These are phyloP conservation scores for Rhingia campestris DNA, from an alignment of 2,888 invertebrate species.

Conservation along the genomic window DNA sequence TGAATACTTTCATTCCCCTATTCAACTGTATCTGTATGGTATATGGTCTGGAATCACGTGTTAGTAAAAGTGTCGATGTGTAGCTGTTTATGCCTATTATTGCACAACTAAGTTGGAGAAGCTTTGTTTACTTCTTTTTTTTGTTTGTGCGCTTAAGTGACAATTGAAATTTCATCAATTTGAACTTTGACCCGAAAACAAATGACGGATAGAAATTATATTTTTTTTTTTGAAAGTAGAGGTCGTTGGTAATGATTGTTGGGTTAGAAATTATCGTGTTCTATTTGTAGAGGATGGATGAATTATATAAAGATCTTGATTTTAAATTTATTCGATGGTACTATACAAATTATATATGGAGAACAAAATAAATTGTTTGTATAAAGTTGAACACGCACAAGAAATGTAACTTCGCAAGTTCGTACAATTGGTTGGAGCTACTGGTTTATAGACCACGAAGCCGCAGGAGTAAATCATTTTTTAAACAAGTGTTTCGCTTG, in stretches of 20 bases:
- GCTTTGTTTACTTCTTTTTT: conserved; percentile 11
- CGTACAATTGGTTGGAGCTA: too few relatives aligned
- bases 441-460: too few relatives aligned
- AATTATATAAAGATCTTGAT: too few relatives aligned
- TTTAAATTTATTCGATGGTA: too few relatives aligned
- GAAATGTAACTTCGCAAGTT: too few relatives aligned
- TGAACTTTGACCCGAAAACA: conserved; percentile 57
- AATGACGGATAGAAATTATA: conserved; percentile 42
- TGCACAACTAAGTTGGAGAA: neutral
- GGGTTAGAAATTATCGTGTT: neutral
- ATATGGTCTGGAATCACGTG: conserved; percentile 48
- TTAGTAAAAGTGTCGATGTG: conserved; percentile 14
- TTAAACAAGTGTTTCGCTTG: too few relatives aligned
- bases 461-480: too few relatives aligned
- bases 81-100: neutral
- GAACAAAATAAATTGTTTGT: too few relatives aligned
- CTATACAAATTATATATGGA: too few relatives aligned
- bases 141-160: conserved; percentile 9
- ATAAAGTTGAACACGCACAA: too few relatives aligned
- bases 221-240: conserved; percentile 1
- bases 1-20: too few relatives aligned
- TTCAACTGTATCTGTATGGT: neutral
- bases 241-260: neutral
- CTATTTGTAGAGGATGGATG: too few relatives aligned
- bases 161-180: conserved; percentile 62